These are phyloP conservation scores for Huso huso DNA, from an alignment of 2,797 vertebrate genomes.

Conservation along the genomic window DNA sequence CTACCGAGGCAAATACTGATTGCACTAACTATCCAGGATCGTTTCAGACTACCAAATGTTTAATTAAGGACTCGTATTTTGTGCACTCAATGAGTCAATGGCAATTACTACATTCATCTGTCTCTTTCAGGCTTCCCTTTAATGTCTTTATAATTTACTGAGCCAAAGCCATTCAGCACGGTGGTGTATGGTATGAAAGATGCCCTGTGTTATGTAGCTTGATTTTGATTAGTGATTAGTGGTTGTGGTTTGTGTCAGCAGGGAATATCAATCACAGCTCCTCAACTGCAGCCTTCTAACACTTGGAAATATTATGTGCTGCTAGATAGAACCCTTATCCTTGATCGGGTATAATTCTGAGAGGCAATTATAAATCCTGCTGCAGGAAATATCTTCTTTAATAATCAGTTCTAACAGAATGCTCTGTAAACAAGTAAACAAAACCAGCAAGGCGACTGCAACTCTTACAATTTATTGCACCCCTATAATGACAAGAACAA, in stretches of 20 bases:
- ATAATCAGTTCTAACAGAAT: no score
- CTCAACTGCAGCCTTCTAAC: conserved; percentile 15
- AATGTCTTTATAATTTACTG: neutral
- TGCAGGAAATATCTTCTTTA: conserved; percentile 28
- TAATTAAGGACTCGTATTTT: neutral
- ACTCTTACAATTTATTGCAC: no score
- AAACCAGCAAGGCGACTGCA: no score
- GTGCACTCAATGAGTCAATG: conserved; percentile 10
- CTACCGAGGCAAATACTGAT: neutral
- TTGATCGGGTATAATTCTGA: conserved; percentile 44
- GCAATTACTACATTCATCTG: conserved; percentile 12
- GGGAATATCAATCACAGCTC: conserved; percentile 48
- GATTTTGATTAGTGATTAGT: conserved; percentile 56
- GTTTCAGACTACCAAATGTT: neutral
- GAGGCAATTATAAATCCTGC: conserved; percentile 35
- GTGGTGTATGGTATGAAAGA: conserved; percentile 6
- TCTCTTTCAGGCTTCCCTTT: conserved; percentile 7
- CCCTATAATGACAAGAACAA: no score
- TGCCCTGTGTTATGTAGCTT: conserved; percentile 36
- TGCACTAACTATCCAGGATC: neutral
- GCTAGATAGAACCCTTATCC: conserved; percentile 22
- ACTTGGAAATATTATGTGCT: conserved; percentile 31
- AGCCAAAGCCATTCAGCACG: neutral
- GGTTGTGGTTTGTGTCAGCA: conserved; percentile 34
- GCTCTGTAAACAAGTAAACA: no score